Evolutionary conservation across 2,888 invertebrate species (phyloP), one percentile per base, ranked within the genome.

Genomic region (Perizoma affinitatum): DNA sequence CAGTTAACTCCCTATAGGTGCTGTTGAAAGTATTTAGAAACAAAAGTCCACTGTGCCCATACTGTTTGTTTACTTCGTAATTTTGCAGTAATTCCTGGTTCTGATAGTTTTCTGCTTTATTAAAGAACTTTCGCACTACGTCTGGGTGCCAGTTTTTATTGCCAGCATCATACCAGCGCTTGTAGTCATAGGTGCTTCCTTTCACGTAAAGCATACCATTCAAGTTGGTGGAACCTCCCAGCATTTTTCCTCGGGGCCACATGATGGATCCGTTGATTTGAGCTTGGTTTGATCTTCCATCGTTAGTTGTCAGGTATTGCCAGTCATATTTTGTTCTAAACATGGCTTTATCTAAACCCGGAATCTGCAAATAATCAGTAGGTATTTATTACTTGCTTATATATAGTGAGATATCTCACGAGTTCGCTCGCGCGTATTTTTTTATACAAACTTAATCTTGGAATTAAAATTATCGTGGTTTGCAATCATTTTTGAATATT

Each of bases 271-370:
- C 74, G 49, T 80, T 75, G 58, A 76, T 71, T 44, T 84, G 86
- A 93, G 96, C 96, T 73, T 96, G 86, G 78, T 96, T 96, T 0
- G 94, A 93, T 48, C 92, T 94, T 35, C 95, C 95, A 76, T 96
- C 95, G 0, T 96, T 95, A 73, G 96, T 96, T 0, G 96, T 96
- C 79, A 95, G 95, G 80, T 97, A 97, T 76, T 95, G 94, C 97
- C 97, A 97, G 79, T 97, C 97, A 58, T 96, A 85, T 75, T 69
- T 57, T 6, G 79, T 88, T 71, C 94, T 45, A 11, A 38, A 71
- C 10, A 83, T 41, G 0, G 41, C 33, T 33, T 38, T 57, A 10
- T 72, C 61, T 8, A 79, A 46, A 5, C 54, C 62, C 41, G 85
- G 84, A 59, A 85, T 63, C 84, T 85, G 59, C 35, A 70, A 69